phyloP scores from a whole-genome alignment of 2,888 invertebrate species.

The Spicauda simplicius region DNA sequence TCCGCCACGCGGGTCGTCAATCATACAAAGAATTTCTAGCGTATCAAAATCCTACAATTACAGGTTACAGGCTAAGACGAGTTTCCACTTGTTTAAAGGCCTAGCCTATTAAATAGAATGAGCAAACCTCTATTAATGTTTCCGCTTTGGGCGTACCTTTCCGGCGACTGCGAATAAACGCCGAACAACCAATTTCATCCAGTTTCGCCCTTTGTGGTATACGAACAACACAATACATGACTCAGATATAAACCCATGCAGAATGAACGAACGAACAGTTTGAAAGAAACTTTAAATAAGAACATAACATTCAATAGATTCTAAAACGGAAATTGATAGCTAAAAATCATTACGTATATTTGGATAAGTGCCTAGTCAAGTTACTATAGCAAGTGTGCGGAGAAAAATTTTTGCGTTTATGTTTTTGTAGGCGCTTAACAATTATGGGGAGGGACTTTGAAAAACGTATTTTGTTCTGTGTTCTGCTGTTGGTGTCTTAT shows the following conservation, averaged over 20 bases:
- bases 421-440: conserved; percentile 7
- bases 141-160: conserved; percentile 51
- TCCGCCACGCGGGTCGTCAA: too few relatives aligned
- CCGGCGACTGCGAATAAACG: conserved; percentile 46
- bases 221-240: conserved; percentile 47
- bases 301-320: neutral
- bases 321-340: neutral
- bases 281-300: conserved; percentile 35
- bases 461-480: conserved; percentile 2
- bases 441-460: neutral
- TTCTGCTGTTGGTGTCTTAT: conserved; percentile 1
- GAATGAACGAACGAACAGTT: conserved; percentile 52
- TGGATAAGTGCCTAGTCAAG: neutral
- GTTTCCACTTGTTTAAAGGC: conserved; percentile 28
- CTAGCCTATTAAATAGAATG: conserved; percentile 8
- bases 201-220: conserved; percentile 54
- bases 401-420: neutral
- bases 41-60: neutral
- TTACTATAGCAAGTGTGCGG: neutral
- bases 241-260: conserved; percentile 60
- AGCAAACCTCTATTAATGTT: conserved; percentile 49
- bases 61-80: conserved; percentile 5
- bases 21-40: neutral
- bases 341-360: neutral
- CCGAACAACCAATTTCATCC: conserved; percentile 55